Base-by-base conservation (phyloP, 2,113 vertebrate species). In the Trinectes maculatus region DNA sequence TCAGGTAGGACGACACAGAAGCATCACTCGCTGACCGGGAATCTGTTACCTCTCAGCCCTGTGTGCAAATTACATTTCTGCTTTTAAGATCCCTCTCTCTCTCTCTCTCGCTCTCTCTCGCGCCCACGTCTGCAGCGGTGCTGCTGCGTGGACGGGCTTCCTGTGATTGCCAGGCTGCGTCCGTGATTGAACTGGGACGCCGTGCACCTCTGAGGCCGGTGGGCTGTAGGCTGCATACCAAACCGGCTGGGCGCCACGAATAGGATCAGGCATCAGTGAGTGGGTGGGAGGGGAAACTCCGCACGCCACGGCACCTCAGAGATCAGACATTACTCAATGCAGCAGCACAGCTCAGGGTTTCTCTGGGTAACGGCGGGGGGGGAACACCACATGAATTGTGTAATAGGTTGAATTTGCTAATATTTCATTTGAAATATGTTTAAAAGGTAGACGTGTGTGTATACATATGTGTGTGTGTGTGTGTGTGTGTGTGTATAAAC, bases 211-310 rank as follows among this genome's bases (percentile, higher is more conserved):
- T 24, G 26, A 62, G 72, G 69, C 74, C 44, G 8, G 0, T n/a
- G n/a, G 31, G 53, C 47, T 82, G 44, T 26, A 64, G 53, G 63
- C 73, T 84, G 84, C 78, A 84, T 84, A 84, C 63, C 64, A 85
- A 87, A 58, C 3, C n/a, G 37, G 22, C 13, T 58, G 66, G 53
- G 69, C 66, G 80, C 19, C 40, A 2, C 25, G 51, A 68, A 56
- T 53, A 22, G 59, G 55, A 60, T 26, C 18, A 25, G n/a, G 61
- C 60, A 57, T 70, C 51, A 58, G 56, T 56, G 83, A 54, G 79
- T 67, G 77, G 76, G 82, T 62, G 78, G 85, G 3, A 80, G 82
- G 89, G 83, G 84, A 82, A 87, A 75, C 75, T 82, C 87, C 15
- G 25, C 73, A 67, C 53, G 49, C 36, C 66, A 51, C 24, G 19